Conservation (phyloP, 1,140 invertebrate species). For the Notospermus geniculatus region DNA sequence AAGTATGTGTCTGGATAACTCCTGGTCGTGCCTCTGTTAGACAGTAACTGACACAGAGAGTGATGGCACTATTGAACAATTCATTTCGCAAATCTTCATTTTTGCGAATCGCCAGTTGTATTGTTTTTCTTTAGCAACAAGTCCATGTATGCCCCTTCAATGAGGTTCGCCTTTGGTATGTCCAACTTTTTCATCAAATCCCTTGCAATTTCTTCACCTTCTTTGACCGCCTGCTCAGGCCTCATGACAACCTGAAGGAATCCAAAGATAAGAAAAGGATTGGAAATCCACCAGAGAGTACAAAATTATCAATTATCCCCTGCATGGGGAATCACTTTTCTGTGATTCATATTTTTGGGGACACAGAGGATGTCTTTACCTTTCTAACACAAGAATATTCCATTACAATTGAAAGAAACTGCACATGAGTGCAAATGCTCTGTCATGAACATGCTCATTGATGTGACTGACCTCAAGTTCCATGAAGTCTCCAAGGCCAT, state of each 20-base stretch:
- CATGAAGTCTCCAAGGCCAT: slow-evolving; percentile 78
- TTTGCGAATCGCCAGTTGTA: not conserved
- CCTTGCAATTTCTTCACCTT: slow-evolving; percentile 71
- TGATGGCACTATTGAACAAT: too few species aligned
- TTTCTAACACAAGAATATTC: too few species aligned
- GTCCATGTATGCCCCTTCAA: slow-evolving; percentile 78
- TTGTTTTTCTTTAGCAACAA: slow-evolving; percentile 37
- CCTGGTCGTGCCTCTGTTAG: too few species aligned
- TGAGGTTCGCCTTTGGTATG: slow-evolving; percentile 67
- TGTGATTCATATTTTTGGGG: not conserved
- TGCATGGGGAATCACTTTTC: not conserved
- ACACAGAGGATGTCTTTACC: not conserved
- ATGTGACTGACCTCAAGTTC: slow-evolving; percentile 75
- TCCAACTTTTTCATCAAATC: slow-evolving; percentile 69
- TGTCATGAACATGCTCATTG: not conserved
- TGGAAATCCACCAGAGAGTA: not conserved
- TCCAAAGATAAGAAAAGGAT: slow-evolving; percentile 9
- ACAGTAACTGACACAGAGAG: too few species aligned
- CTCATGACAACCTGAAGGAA: slow-evolving; percentile 62
- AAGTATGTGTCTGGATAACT: too few species aligned
- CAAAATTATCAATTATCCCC: not conserved
- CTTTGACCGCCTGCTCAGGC: slow-evolving; percentile 66
- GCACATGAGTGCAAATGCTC: not conserved
- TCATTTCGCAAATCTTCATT: too few species aligned
- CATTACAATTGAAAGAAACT: too few species aligned